Evolutionary conservation across 2,113 vertebrate species (phyloP).

Genomic region (Prunella himalayana): DNA sequence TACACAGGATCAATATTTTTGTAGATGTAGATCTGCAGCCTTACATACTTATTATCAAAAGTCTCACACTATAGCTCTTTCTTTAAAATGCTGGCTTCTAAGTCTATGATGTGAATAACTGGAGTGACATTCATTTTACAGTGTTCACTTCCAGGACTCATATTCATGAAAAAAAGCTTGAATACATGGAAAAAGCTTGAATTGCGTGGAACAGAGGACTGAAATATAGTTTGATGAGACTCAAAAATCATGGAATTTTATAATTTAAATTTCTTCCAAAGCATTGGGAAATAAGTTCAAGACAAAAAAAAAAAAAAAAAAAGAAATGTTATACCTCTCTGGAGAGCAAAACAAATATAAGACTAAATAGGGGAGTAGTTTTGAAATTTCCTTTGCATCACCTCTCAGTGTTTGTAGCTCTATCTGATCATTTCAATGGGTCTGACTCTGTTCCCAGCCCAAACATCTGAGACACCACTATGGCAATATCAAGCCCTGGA

Average conservation of each 20-base stretch:
- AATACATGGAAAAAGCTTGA: not conserved
- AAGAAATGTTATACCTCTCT: not conserved
- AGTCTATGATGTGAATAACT: not conserved
- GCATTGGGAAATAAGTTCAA: not conserved
- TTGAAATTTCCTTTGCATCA: not conserved
- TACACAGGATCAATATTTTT: not conserved
- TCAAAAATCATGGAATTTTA: not conserved
- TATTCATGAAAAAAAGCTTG: not conserved
- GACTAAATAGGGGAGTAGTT: not conserved
- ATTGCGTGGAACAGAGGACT: rapidly evolving
- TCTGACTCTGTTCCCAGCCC: not conserved
- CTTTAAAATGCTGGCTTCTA: not conserved
- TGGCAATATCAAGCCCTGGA: not conserved
- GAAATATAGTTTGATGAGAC: not conserved
- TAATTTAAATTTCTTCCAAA: not conserved
- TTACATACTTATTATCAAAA: not conserved
- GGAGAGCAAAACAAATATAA: not conserved
- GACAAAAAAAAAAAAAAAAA: not conserved
- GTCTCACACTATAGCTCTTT: not conserved
- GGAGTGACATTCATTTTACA: not conserved
- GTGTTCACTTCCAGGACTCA: not conserved
- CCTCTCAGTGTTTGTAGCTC: not conserved
- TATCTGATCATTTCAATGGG: not conserved
- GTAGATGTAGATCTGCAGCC: not conserved
- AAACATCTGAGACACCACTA: not conserved